These are phyloP conservation scores for Pseudeuparius sepicola DNA, from an alignment of 2,888 invertebrate species.

Conservation along the genomic window DNA sequence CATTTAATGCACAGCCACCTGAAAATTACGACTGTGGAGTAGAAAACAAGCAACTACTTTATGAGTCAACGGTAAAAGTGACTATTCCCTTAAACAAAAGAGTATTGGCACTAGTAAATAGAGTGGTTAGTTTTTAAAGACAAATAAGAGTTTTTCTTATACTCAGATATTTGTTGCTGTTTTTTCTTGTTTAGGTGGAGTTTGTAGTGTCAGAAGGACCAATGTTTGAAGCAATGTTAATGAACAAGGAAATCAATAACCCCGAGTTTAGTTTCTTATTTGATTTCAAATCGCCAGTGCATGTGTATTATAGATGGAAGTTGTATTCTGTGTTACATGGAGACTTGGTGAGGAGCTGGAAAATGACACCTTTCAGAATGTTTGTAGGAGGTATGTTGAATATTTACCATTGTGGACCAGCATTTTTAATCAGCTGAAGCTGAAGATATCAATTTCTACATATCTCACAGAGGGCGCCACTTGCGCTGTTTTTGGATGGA, in stretches of 20 bases:
- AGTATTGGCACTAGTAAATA: constrained; percentile 83
- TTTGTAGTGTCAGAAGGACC: constrained; percentile 98
- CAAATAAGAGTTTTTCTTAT: too few relatives aligned
- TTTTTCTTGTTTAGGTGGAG: constrained; percentile 59
- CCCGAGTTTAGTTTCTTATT: constrained; percentile 94
- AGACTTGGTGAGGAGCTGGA: constrained; percentile 81
- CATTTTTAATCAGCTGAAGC: too few relatives aligned
- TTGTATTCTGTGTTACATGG: constrained; percentile 92
- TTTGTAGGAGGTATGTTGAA: constrained; percentile 86
- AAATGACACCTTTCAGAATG: constrained; percentile 85
- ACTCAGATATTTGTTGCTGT: too few relatives aligned
- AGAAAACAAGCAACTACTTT: too few relatives aligned
- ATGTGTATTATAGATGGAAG: constrained; percentile 69
- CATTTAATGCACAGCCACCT: constrained; percentile 91
- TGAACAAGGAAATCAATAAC: constrained; percentile 94
- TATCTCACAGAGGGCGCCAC: too few relatives aligned
- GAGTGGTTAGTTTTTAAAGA: too few relatives aligned
- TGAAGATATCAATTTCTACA: too few relatives aligned
- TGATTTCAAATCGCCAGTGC: constrained; percentile 56
- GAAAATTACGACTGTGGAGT: constrained; percentile 1
- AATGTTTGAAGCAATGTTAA: constrained; percentile 97
- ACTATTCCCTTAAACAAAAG: constrained; percentile 49
- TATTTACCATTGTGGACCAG: too few relatives aligned
- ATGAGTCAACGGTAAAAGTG: constrained; percentile 52
- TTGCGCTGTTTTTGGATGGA: too few relatives aligned